Evolutionary conservation across 2,113 vertebrate genomes (phyloP).

Genomic region (Suncus etruscus): DNA sequence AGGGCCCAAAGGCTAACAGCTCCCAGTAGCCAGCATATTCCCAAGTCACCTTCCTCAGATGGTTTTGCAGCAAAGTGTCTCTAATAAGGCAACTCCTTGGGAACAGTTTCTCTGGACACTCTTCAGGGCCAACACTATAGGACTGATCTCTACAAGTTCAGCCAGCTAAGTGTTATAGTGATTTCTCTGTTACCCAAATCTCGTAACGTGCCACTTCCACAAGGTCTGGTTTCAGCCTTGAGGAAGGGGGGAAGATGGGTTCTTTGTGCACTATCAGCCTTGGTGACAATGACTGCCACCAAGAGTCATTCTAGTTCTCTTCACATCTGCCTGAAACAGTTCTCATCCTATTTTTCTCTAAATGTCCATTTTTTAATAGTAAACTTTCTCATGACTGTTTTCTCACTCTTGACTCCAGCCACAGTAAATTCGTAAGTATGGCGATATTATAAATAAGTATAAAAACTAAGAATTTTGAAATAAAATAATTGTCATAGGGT

Average conservation of each 20-base stretch:
- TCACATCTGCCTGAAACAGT: neutral
- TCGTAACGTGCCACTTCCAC: neutral
- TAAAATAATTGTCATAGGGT: constrained; percentile 24
- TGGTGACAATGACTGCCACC: too few relatives aligned
- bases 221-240: neutral
- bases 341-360: neutral
- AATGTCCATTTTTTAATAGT: neutral
- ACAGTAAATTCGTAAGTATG: constrained; percentile 8
- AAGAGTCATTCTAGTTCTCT: neutral
- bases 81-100: neutral
- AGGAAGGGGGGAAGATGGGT: too few relatives aligned
- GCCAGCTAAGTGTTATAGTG: neutral
- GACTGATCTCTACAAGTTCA: constrained; percentile 15
- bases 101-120: neutral
- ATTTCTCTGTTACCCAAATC: neutral
- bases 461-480: constrained; percentile 16
- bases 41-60: neutral
- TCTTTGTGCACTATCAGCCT: neutral
- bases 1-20: neutral
- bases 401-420: neutral
- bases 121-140: neutral
- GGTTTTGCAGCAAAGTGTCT: neutral
- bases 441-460: neutral
- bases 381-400: neutral
- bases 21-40: neutral